Evolutionary conservation across 2,888 invertebrate species (phyloP).

Genomic region (Anticlea derivata): DNA sequence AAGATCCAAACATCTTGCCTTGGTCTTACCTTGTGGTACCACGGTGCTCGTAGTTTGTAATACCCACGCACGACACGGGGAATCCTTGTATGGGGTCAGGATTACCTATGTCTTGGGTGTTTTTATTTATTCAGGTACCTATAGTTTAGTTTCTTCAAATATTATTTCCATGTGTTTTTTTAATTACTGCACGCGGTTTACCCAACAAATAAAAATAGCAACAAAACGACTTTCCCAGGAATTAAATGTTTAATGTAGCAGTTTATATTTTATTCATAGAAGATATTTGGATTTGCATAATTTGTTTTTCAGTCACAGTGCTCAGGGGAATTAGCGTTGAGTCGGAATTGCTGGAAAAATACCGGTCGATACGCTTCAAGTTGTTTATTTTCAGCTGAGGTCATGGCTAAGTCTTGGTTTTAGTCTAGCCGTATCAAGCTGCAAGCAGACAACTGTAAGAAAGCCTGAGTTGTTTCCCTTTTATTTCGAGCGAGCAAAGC

Average conservation of each 20-base stretch:
- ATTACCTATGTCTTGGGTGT: too few species aligned
- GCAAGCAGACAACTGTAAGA: too few species aligned
- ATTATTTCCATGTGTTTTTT: not conserved
- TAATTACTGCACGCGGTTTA: not conserved
- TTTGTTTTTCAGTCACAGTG: constrained; percentile 19
- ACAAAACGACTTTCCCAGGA: constrained; percentile 4
- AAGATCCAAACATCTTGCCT: too few species aligned
- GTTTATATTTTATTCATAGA: constrained; percentile 22
- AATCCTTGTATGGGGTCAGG: too few species aligned
- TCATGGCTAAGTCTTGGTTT: not conserved
- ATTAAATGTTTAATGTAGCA: constrained; percentile 12
- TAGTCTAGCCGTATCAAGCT: too few species aligned
- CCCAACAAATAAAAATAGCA: not conserved
- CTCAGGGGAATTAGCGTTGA: constrained; percentile 5
- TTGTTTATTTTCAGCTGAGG: not conserved
- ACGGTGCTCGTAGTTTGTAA: too few species aligned
- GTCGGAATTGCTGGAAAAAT: constrained; percentile 16
- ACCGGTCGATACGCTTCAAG: constrained; percentile 8
- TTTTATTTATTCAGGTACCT: too few species aligned
- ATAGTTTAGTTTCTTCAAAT: too few species aligned
- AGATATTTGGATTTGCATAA: constrained; percentile 20
- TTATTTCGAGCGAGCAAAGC: too few species aligned
- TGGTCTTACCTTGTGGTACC: too few species aligned
- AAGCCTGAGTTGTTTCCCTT: too few species aligned
- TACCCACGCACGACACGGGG: too few species aligned